Percentiles rank a stretch among this genome's conserved stretches.
phyloP scores from a whole-genome alignment of 2,797 vertebrate species.

The Morelia viridis region DNA sequence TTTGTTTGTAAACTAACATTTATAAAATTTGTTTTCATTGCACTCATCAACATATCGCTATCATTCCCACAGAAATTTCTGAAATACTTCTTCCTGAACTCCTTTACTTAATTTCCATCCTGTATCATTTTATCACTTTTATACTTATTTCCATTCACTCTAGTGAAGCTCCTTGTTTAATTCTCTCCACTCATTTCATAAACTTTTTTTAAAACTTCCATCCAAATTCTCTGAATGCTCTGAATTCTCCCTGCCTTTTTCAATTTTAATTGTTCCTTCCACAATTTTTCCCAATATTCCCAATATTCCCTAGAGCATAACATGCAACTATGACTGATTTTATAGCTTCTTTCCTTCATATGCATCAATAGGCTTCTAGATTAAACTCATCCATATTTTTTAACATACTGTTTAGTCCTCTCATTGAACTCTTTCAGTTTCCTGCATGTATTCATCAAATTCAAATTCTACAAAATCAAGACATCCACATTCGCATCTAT shows the following conservation, averaged over 20 bases:
- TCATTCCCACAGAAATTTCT: background rate
- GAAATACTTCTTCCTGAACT: background rate
- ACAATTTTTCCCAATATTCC: background rate
- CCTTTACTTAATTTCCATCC: background rate
- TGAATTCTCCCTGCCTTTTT: background rate
- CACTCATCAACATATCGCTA: background rate
- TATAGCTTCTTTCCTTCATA: background rate
- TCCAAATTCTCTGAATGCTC: background rate
- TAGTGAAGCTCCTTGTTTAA: background rate
- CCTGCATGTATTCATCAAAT: background rate
- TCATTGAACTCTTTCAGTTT: background rate
- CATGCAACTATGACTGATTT: background rate
- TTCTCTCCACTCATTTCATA: background rate
- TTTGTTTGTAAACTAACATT: background rate
- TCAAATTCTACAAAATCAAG: background rate
- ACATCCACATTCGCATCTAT: background rate
- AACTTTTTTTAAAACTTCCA: background rate
- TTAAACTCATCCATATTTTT: background rate
- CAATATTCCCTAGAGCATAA: background rate
- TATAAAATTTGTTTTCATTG: background rate
- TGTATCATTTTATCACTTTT: background rate
- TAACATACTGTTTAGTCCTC: background rate
- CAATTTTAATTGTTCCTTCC: background rate
- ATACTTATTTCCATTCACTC: background rate
- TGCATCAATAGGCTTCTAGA: background rate